Percentiles rank a stretch among this genome's conserved stretches.
phyloP scores from a whole-genome alignment of 2,888 invertebrate species.

The Aromia moschata region DNA sequence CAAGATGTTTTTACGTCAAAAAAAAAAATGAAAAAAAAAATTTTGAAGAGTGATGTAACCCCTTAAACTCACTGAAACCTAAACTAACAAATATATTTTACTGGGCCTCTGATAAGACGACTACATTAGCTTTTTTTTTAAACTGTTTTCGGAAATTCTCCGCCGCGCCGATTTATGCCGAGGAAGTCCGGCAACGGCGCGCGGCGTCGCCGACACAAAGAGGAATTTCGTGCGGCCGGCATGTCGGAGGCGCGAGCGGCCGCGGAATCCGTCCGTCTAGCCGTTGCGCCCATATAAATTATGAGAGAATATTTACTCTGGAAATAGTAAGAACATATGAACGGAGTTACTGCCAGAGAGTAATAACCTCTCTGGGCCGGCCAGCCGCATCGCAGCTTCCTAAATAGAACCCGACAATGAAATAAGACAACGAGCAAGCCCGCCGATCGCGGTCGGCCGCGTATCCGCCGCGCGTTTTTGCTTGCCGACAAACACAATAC shows the following conservation, averaged over 20 bases:
- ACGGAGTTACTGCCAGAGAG: conserved; percentile 39
- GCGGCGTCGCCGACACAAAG: background rate
- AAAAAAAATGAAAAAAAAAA: no score
- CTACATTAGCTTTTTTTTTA: no score
- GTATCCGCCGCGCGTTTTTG: no score
- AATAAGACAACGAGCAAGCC: conserved; percentile 25
- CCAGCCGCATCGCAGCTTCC: conserved; percentile 31
- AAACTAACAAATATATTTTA: no score
- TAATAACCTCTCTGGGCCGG: conserved; percentile 37
- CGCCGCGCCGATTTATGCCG: no score
- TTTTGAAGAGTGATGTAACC: no score
- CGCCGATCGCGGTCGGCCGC: background rate
- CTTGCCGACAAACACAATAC: no score
- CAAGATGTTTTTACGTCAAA: no score
- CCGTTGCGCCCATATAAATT: conserved; percentile 17
- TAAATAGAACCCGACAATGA: conserved; percentile 32
- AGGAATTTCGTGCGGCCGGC: background rate
- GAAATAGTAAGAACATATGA: conserved; percentile 34
- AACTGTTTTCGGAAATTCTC: no score
- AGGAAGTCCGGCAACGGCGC: no score
- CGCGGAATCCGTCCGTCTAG: conserved; percentile 5
- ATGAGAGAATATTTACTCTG: conserved; percentile 32
- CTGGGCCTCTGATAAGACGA: no score
- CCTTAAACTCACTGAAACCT: no score
- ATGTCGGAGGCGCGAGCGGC: background rate